phyloP scores from a whole-genome alignment of 1,140 invertebrate genomes.

The Orussus abietinus region DNA sequence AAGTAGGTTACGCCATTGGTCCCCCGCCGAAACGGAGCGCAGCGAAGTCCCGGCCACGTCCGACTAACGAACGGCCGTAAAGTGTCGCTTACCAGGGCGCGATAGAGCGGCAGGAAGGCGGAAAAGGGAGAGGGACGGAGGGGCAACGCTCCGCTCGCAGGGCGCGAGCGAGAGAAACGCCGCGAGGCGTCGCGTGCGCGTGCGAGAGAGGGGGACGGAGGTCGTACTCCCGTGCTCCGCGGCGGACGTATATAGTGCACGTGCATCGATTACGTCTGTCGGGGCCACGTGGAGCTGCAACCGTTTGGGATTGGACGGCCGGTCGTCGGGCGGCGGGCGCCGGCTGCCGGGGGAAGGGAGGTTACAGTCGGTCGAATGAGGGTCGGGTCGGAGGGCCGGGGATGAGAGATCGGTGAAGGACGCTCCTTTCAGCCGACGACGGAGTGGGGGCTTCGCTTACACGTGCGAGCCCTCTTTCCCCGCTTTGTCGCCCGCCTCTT shows the following conservation, averaged over 20 bases:
- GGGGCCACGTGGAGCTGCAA: slow-evolving; percentile 1
- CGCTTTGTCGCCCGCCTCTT: no score
- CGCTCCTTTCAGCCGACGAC: not conserved
- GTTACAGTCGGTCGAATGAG: no score
- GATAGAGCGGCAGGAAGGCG: no score
- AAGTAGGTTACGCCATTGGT: no score
- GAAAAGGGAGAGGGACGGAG: no score
- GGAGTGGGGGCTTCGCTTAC: not conserved
- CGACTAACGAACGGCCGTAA: not conserved
- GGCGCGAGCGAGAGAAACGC: no score
- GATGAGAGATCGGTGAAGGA: not conserved
- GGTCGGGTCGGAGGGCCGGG: no score
- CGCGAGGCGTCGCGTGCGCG: no score
- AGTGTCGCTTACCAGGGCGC: not conserved
- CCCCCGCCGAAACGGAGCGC: no score
- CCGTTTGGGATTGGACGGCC: not conserved
- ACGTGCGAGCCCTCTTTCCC: not conserved
- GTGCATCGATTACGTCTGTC: slow-evolving; percentile 1
- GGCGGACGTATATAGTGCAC: not conserved
- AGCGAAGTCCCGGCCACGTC: no score
- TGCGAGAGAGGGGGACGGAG: not conserved
- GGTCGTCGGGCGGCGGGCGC: not conserved
- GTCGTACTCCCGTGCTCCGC: not conserved
- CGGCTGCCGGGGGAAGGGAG: no score
- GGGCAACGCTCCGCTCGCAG: no score